Percentiles rank a stretch among this genome's conserved stretches.
Conservation (phyloP, 2,797 vertebrate species). For the Ictinia mississippiensis region DNA sequence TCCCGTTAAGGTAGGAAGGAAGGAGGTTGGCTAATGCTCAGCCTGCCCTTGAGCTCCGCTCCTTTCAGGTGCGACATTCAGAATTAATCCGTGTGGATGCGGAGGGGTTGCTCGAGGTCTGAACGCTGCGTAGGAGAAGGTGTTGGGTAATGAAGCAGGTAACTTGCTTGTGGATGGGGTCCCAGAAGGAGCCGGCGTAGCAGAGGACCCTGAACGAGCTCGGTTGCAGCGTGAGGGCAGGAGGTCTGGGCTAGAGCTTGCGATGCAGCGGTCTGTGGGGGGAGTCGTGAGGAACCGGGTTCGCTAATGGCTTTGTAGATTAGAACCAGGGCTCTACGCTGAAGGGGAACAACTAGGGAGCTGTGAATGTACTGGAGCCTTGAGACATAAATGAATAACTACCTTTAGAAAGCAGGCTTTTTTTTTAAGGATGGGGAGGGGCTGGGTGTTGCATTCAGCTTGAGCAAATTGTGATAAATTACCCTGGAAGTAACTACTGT, state of each 20-base stretch:
- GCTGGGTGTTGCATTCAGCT: background rate
- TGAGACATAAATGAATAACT: background rate
- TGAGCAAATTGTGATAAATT: background rate
- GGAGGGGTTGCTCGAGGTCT: background rate
- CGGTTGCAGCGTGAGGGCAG: accelerated
- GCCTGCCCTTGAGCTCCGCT: background rate
- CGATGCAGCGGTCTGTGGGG: accelerated
- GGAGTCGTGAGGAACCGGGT: accelerated
- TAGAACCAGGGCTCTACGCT: background rate
- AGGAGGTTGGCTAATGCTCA: background rate
- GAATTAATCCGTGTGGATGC: background rate
- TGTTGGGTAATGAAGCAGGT: background rate
- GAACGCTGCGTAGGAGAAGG: accelerated
- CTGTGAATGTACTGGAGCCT: background rate
- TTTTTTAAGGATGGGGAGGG: background rate
- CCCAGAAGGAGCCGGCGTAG: background rate
- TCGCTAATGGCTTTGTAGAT: background rate
- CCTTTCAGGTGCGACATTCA: accelerated
- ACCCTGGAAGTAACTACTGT: background rate
- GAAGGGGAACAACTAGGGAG: background rate
- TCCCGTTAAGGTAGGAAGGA: accelerated
- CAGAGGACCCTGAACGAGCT: background rate
- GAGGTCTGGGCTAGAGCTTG: background rate
- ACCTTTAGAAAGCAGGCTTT: background rate
- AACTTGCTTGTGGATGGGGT: background rate